Evolutionary conservation across 2,797 vertebrate genomes (phyloP), one percentile per base, ranked within the genome.

Genomic region (Dendrocincla fuliginosa): DNA sequence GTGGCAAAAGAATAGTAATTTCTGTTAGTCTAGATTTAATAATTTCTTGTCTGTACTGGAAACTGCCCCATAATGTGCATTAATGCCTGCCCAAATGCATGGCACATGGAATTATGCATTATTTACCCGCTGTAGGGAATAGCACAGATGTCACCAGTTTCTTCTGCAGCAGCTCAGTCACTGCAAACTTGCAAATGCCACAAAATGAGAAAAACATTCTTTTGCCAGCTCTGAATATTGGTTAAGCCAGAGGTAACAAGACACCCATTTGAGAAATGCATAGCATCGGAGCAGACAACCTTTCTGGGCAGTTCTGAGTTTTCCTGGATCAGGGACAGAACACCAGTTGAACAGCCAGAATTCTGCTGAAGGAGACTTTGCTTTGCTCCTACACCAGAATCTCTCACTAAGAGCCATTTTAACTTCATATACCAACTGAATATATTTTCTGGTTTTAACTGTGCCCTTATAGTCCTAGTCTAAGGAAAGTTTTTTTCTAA

Each of bases 41-140:
- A 49, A 23, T 53, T 68, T 63, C 64, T 79, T 79, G 10, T 56
- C 60, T 87, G 37, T 30, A 46, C 56, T 83, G 46, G 37, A 60
- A 89, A 39, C n/a, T 80, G 42, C 39, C 33, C 55, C 22, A 18
- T 13, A 55, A 73, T 32, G 85, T 60, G 70, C 56, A 82, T 59
- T 47, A 6, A 47, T 44, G 42, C 46, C 78, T 80, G 60, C 47
- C 70, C 52, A 89, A 90, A 89, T 30, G 8, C n/a, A 47, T 32
- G 57, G 60, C 87, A 91, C 67, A 80, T 81, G 82, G 76, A 87
- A 80, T 87, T 49, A 91, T 57, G 79, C 93, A 95, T 95, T 94
- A 92, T 92, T 93, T 87, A 92, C 20, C 46, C 82, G 6, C 9
- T 85, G 82, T 24, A 71, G 73, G 49, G 60, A 93, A 57, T 15